Conservation (phyloP, 2,113 vertebrate genomes). For the Tragelaphus imberbis region DNA sequence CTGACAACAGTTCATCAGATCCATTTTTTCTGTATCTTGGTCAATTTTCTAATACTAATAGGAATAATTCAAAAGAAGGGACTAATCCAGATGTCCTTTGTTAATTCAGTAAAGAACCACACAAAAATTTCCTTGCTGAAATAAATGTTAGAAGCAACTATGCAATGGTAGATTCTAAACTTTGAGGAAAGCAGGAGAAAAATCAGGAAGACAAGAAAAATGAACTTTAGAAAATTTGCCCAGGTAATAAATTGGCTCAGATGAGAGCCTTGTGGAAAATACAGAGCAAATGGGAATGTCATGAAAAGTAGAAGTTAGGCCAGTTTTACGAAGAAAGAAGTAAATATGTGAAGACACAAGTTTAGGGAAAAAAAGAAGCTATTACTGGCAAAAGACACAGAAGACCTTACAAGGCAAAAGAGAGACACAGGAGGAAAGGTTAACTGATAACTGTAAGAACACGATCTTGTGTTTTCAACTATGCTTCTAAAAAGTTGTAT, state of each 20-base stretch:
- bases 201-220: conserved; percentile 28
- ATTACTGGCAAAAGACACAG: background rate
- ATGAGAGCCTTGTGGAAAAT: conserved; percentile 5
- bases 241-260: conserved; percentile 29
- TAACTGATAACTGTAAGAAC: background rate
- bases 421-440: background rate
- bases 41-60: conserved; percentile 13
- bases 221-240: conserved; percentile 19
- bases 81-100: background rate
- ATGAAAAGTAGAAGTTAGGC: background rate
- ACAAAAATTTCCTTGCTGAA: background rate
- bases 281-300: conserved; percentile 7
- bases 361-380: background rate
- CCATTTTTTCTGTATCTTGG: background rate
- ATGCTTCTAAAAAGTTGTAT: background rate
- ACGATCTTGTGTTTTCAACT: background rate
- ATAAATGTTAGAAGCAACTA: background rate
- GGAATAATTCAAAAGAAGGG: background rate
- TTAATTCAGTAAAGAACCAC: background rate
- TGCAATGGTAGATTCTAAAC: background rate
- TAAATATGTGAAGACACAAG: background rate
- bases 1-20: background rate
- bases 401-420: background rate
- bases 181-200: background rate
- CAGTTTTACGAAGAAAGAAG: background rate